These are phyloP conservation scores for Yasuhikotakia modesta DNA, from an alignment of 2,797 vertebrate genomes.

Conservation along the genomic window DNA sequence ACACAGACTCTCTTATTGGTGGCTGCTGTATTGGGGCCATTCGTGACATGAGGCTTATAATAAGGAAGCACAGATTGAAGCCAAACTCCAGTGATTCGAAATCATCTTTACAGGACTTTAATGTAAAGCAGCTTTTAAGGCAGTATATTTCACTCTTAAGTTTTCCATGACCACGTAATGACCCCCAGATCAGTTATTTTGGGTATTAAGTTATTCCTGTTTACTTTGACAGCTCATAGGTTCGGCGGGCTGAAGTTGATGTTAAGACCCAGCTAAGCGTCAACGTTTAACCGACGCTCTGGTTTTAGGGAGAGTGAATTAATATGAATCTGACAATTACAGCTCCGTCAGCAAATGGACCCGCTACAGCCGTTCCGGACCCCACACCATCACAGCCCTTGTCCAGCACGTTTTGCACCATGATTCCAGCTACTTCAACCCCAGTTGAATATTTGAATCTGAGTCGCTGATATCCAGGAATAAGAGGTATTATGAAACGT, in stretches of 20 bases:
- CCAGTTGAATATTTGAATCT: background rate
- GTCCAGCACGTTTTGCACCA: background rate
- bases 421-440: background rate
- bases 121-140: background rate
- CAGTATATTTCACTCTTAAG: background rate
- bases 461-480: too few relatives aligned
- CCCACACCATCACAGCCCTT: background rate
- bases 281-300: background rate
- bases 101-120: background rate
- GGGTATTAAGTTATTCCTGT: background rate
- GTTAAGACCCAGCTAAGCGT: background rate
- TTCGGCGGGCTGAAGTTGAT: background rate
- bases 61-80: background rate
- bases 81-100: background rate
- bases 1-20: background rate
- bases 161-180: background rate
- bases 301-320: conserved; percentile 4
- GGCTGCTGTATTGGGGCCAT: background rate
- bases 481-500: background rate
- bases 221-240: conserved; percentile 6
- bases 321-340: conserved; percentile 10
- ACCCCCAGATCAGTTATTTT: background rate
- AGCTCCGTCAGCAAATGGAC: conserved; percentile 9
- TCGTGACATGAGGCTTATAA: background rate
- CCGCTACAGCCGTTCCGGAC: background rate